Evolutionary conservation across 2,113 vertebrate species (phyloP).

Genomic region (Lepisosteus oculatus): DNA sequence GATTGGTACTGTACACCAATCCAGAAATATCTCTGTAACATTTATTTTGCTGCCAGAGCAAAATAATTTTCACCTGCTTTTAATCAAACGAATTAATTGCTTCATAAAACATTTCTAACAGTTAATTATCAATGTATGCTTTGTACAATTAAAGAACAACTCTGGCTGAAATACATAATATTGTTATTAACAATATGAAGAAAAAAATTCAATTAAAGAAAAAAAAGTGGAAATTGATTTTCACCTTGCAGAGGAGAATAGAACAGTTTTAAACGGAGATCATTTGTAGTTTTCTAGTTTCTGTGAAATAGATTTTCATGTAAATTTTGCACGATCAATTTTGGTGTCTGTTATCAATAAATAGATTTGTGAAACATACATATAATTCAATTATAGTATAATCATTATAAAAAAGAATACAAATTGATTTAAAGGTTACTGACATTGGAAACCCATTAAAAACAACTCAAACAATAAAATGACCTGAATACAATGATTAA

Average conservation of each 20-base stretch:
- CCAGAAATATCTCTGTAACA: background rate
- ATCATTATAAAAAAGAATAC: conserved; percentile 60
- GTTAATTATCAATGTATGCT: too few species aligned
- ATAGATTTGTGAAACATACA: conserved; percentile 45
- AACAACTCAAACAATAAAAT: conserved; percentile 45
- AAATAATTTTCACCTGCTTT: conserved; percentile 1
- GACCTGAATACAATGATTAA: too few species aligned
- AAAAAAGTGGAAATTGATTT: background rate
- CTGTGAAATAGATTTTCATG: conserved; percentile 71
- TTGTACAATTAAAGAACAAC: too few species aligned
- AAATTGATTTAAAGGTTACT: conserved; percentile 41
- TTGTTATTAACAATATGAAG: background rate
- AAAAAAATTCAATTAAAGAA: background rate
- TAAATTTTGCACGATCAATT: conserved; percentile 65
- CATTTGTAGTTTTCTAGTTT: conserved; percentile 45
- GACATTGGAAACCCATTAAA: conserved; percentile 39
- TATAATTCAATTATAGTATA: conserved; percentile 62
- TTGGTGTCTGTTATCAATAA: conserved; percentile 50
- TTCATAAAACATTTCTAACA: too few species aligned
- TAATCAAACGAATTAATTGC: conserved; percentile 46
- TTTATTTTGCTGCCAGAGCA: conserved; percentile 10
- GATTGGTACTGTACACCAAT: too few species aligned
- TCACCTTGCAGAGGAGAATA: conserved; percentile 46
- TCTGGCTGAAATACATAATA: too few species aligned
- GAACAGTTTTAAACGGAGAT: conserved; percentile 48